Base-by-base conservation (phyloP, 2,113 vertebrate species). In the Oreamnos americanus region DNA sequence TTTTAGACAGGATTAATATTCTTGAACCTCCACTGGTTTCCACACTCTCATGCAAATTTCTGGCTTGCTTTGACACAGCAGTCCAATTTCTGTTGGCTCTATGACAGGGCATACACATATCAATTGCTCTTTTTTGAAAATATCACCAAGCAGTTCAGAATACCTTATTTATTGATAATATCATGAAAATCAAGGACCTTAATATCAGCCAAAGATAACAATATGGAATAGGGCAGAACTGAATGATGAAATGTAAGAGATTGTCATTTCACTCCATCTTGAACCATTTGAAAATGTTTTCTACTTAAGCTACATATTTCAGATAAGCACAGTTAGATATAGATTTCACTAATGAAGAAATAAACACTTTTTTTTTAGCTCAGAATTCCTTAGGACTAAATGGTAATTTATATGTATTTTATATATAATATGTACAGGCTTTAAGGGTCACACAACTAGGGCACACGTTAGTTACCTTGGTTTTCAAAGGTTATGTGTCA, bases 131-230 rank as follows among this genome's bases (percentile, higher is more conserved):
- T 84, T 84, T 92, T 95, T 90, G 57, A 97, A 95, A 97, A 87
- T 96, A 98, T 97, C 82, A 98, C 90, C 97, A 98, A 78, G 96
- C 95, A 95, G 91, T 96, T 97, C 86, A 97, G 91, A 97, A 90
- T 93, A 97, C 71, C 86, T 98, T 90, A 93, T 97, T 98, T 98
- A 98, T 97, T 98, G 94, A 97, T 90, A 97, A 96, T 96, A 98
- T 39, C 4, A 7, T 95, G 89, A 98, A 97, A 98, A 62, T 89
- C 94, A 97, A 97, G 93, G 97, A 97, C 51, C 85, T 97, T 91
- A 51, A 49, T 88, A 96, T 94, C 88, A 96, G 95, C 84, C 87
- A 82, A 94, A 64, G 78, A 79, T 90, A 91, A 97, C 97, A 96
- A 84, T 2, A 76, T 92, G 81, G 79, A 94, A 87, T 26, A 92